These are phyloP conservation scores for Stomatorhinus walkeri DNA, from an alignment of 2,797 vertebrate species.

Conservation along the genomic window DNA sequence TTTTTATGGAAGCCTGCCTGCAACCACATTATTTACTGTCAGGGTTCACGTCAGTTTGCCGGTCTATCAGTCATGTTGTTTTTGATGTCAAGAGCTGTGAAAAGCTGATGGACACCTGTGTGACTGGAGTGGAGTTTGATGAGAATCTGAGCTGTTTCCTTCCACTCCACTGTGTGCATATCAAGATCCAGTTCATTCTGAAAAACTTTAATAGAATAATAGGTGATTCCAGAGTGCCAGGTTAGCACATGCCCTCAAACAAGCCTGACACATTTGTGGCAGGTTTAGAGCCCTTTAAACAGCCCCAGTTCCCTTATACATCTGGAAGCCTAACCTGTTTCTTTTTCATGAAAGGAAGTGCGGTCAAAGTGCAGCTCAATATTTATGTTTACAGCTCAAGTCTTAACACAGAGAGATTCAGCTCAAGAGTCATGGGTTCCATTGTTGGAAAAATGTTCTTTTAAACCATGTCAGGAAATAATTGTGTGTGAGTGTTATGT, in stretches of 20 bases:
- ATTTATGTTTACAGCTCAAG: constrained; percentile 59
- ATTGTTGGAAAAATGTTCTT: background rate
- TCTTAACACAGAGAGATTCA: constrained; percentile 61
- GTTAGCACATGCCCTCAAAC: constrained; percentile 17
- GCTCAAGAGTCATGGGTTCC: constrained; percentile 45
- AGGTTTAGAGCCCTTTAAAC: constrained; percentile 26
- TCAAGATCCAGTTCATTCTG: background rate
- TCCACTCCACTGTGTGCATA: background rate
- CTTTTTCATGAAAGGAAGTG: constrained; percentile 54
- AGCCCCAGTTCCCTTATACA: constrained; percentile 25
- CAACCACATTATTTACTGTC: background rate
- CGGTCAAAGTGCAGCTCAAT: constrained; percentile 62
- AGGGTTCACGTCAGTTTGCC: background rate
- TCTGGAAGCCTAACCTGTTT: constrained; percentile 41
- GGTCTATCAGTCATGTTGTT: background rate
- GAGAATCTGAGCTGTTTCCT: background rate
- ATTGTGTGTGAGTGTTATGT: background rate
- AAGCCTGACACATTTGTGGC: constrained; percentile 31
- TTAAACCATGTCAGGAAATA: background rate
- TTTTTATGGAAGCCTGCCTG: background rate
- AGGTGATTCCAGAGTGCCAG: background rate
- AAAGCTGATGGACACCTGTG: background rate
- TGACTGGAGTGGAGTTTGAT: background rate
- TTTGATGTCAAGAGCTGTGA: background rate
- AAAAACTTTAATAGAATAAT: constrained; percentile 13